A percentile compares a stretch with the other conserved stretches of the same genome.
Conservation (phyloP, 2,797 vertebrate genomes). For the Helarctos malayanus region DNA sequence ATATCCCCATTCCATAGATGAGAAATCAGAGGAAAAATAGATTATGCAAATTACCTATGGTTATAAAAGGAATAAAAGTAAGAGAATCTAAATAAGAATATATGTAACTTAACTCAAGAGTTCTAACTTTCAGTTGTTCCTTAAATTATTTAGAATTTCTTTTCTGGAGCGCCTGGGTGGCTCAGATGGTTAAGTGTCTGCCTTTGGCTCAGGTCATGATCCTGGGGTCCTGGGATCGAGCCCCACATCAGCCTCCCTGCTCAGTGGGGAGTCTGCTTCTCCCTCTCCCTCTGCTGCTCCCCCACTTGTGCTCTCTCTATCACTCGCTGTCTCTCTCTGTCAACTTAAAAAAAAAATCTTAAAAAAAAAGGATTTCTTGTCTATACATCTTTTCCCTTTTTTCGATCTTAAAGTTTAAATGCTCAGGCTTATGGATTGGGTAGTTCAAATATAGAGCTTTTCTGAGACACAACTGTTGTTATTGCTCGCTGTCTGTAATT, state of each 20-base stretch:
- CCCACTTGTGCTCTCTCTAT: too few relatives aligned
- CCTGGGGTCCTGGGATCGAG: too few relatives aligned
- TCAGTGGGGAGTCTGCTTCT: too few relatives aligned
- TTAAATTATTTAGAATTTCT: constrained; percentile 33
- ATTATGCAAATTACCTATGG: neutral
- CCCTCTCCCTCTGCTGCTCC: too few relatives aligned
- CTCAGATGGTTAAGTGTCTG: too few relatives aligned
- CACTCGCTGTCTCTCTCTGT: too few relatives aligned
- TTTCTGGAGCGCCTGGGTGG: neutral
- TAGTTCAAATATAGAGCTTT: neutral
- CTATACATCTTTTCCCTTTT: neutral
- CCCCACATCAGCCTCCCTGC: too few relatives aligned
- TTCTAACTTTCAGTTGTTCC: neutral
- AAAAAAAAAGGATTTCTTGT: too few relatives aligned
- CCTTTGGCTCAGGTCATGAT: too few relatives aligned
- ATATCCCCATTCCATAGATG: neutral
- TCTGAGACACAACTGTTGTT: neutral
- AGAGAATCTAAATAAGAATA: neutral
- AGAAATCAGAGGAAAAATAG: neutral
- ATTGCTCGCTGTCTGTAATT: neutral
- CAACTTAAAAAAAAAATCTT: too few relatives aligned
- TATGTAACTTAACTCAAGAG: neutral
- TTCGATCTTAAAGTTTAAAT: constrained; percentile 10
- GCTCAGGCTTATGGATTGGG: neutral
- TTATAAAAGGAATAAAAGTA: neutral